Base-by-base conservation (phyloP, 2,797 vertebrate genomes). In the Sebastolobus alascanus region DNA sequence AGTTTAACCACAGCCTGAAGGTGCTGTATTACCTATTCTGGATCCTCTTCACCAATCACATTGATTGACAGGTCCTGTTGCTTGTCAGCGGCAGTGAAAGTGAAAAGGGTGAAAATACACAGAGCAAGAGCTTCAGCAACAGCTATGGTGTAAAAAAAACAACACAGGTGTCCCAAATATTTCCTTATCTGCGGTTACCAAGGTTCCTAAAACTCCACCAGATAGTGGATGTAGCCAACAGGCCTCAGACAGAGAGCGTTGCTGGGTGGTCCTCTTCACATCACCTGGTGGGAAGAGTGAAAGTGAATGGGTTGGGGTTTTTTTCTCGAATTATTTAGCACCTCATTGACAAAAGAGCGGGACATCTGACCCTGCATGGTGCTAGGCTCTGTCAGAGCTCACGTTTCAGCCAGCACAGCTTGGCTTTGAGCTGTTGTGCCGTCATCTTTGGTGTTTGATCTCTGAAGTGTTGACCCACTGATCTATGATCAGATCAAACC, bases 261-360 rank as follows among this genome's bases (percentile, higher is more conserved):
- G 9, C 11, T 25, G 16, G 59, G 76, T 77, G 77, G 63, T 84
- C 67, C 70, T 76, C 40, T 72, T 81, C 66, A 65, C 12, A 5
- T 84, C 78, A 75, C 61, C 75, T 81, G 78, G 22, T 84, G 80
- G 90, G 74, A 88, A 84, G 84, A 86, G 87, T 76, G 78, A 91
- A 88, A 92, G 92, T 89, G 67, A 88, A 83, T 67, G 81, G 75
- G 81, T 81, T 68, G 88, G 25, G 25, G 25, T 88, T 87, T 93
- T 92, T 52, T 95, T 95, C 90, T 84, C 84, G 43, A 96, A 95
- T 95, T 95, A 95, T 96, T 95, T 93, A 94, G 92, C 90, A 94
- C 91, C 90, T 93, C 68, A 27, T 82, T 79, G 83, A 96, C 88
- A 93, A 94, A 93, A 94, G 92, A 90, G 86, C 60, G 14, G 90